Conservation (phyloP, 2,797 vertebrate genomes). For the Microtus agrestis region DNA sequence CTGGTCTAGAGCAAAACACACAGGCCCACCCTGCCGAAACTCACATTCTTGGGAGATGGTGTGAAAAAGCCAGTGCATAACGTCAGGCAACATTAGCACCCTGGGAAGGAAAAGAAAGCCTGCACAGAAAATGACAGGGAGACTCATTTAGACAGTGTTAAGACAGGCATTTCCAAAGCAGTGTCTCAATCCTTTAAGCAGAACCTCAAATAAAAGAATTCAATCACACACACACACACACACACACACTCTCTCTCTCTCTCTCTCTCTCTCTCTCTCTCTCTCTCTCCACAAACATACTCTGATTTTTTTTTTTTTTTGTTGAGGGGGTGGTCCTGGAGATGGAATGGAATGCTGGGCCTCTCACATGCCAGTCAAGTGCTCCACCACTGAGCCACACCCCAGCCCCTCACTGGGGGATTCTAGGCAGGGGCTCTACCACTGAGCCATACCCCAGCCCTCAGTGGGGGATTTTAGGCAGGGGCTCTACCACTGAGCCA, state of each 20-base stretch:
- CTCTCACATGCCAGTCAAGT: not conserved
- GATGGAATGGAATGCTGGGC: not conserved
- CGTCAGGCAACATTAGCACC: not conserved
- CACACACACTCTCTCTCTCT: not conserved
- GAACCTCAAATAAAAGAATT: slow-evolving; percentile 4
- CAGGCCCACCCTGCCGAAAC: not conserved
- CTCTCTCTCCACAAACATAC: not conserved
- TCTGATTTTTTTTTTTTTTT: not conserved
- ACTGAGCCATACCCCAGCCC: not conserved
- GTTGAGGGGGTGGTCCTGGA: not conserved
- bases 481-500: not conserved
- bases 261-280: no score
- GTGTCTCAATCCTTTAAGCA: not conserved
- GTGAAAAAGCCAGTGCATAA: not conserved
- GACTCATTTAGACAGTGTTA: not conserved
- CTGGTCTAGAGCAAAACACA: not conserved
- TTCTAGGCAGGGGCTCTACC: not conserved
- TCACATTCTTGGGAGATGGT: not conserved
- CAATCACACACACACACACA: not conserved
- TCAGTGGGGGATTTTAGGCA: not conserved
- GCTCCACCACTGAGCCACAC: no score
- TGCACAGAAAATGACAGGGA: not conserved
- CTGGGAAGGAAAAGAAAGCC: not conserved
- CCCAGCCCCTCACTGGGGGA: not conserved
- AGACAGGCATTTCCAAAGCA: not conserved